A percentile compares a stretch with the other conserved stretches of the same genome.
Evolutionary conservation across 2,113 vertebrate species (phyloP).

Genomic region (Pluvianellus socialis): DNA sequence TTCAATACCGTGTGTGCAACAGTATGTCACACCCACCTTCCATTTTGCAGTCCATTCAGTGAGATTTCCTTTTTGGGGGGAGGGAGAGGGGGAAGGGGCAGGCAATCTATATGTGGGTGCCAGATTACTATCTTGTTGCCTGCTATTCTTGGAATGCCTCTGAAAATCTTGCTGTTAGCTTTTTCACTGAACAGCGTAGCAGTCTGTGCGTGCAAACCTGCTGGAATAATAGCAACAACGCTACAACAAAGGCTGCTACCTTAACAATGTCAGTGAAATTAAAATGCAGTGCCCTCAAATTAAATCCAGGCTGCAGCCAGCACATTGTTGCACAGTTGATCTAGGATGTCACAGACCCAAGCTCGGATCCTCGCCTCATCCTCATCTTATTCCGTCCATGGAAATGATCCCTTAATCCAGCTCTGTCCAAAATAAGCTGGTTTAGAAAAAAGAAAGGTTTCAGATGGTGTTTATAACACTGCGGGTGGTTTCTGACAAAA

Average conservation of each 20-base stretch:
- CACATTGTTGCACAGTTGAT: neutral
- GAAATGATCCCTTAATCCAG: neutral
- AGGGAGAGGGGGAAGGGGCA: neutral
- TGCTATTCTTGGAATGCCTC: slow-evolving; percentile 11
- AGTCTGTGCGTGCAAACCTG: neutral
- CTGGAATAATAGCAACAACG: neutral
- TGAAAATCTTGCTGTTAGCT: neutral
- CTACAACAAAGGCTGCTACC: neutral
- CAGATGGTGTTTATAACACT: neutral
- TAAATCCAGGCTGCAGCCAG: neutral
- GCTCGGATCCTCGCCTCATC: neutral
- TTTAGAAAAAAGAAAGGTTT: neutral
- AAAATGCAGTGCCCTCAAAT: neutral
- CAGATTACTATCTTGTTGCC: slow-evolving; percentile 3
- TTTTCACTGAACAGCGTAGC: neutral
- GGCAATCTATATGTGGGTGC: neutral
- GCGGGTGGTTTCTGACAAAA: neutral
- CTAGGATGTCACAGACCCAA: neutral
- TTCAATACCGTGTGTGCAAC: neutral
- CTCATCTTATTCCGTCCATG: fast-evolving
- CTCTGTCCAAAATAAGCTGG: neutral
- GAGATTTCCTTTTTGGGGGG: neutral
- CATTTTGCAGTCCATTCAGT: slow-evolving; percentile 34
- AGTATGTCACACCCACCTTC: slow-evolving; percentile 27
- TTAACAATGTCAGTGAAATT: neutral